Conservation (phyloP, 2,888 invertebrate genomes). For the Drosophila recens region DNA sequence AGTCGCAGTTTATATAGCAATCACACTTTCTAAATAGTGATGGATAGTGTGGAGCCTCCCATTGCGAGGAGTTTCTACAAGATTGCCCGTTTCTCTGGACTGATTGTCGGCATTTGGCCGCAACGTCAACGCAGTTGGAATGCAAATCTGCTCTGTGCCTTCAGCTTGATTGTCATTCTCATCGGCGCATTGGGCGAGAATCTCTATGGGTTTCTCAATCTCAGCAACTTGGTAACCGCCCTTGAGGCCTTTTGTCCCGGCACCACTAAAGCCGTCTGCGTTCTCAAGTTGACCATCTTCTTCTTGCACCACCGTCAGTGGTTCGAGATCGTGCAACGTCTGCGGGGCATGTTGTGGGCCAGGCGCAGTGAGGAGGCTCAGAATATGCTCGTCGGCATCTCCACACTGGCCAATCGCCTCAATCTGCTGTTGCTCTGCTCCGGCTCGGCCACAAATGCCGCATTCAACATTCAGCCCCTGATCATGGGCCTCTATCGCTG, state of each 20-base stretch:
- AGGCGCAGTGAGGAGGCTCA: slow-evolving; percentile 45
- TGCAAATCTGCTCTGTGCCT: slow-evolving; percentile 58
- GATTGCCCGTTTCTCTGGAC: slow-evolving; percentile 73
- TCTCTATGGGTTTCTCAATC: slow-evolving; percentile 74
- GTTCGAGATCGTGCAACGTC: slow-evolving; percentile 59
- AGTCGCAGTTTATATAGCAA: background rate
- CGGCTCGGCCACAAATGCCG: slow-evolving; percentile 72
- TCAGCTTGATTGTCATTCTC: slow-evolving; percentile 71
- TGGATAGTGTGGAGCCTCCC: slow-evolving; percentile 28
- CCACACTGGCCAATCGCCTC: slow-evolving; percentile 64
- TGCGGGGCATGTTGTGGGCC: slow-evolving; percentile 65
- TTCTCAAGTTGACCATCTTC: slow-evolving; percentile 81
- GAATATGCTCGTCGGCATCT: slow-evolving; percentile 61
- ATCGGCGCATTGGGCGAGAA: slow-evolving; percentile 78
- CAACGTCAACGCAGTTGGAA: slow-evolving; percentile 49
- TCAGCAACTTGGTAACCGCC: slow-evolving; percentile 72
- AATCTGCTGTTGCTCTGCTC: slow-evolving; percentile 68
- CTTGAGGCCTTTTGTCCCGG: slow-evolving; percentile 84
- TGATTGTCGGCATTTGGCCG: slow-evolving; percentile 83
- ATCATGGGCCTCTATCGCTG: slow-evolving; percentile 63
- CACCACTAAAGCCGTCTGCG: slow-evolving; percentile 76
- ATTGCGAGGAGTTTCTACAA: slow-evolving; percentile 75
- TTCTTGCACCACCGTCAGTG: slow-evolving; percentile 70
- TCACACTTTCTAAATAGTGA: slow-evolving; percentile 25
- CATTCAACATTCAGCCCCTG: slow-evolving; percentile 76